Evolutionary conservation across 2,888 invertebrate species (phyloP), one percentile per base, ranked within the genome.

Genomic region (Euplagia quadripunctaria): DNA sequence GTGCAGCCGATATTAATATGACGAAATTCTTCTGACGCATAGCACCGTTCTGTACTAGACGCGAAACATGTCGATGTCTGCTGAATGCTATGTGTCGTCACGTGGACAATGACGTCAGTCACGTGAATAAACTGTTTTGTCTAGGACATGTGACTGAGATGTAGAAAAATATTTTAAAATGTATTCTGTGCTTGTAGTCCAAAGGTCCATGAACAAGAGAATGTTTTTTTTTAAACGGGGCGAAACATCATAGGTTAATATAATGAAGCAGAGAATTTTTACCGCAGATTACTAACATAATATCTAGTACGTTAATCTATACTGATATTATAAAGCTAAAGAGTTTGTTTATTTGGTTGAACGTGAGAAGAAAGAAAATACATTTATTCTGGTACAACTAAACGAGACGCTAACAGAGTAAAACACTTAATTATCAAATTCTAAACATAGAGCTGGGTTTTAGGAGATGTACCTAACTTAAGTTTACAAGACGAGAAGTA

Each of bases 31-130:
- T 66, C 9, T 41, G 55, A 42, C 55, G n/a, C 55, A 68, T 31
- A 20, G 7, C 43, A 20, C 68, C 20, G 20, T 58, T 43, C n/a
- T 58, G 55, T 42, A 68, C 20, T 55, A 58, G 42, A 68, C 68
- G 43, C n/a, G 42, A 43, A 68, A 68, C 43, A 8, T 58, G 55
- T 42, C 55, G n/a, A 8, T 31, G 68, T 65, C 64, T 46, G 46
- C 9, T 6, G 11, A 20, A 58, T 31, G 31, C 14, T 31, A 14
- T 14, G 61, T 5, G 14, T 4, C 17, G 31, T 61, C 61, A 61
- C 14, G 61, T 31, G 58, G 7, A 14, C 14, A 6, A 31, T 61
- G 31, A 31, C 61, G 61, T 61, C 31, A 61, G 61, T 31, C 61
- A 61, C 61, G 20, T 61, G 61, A 61, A 4, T 12, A 31, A 14